Conservation (phyloP, 1,140 invertebrate species). For the Zaprionus camerounensis region DNA sequence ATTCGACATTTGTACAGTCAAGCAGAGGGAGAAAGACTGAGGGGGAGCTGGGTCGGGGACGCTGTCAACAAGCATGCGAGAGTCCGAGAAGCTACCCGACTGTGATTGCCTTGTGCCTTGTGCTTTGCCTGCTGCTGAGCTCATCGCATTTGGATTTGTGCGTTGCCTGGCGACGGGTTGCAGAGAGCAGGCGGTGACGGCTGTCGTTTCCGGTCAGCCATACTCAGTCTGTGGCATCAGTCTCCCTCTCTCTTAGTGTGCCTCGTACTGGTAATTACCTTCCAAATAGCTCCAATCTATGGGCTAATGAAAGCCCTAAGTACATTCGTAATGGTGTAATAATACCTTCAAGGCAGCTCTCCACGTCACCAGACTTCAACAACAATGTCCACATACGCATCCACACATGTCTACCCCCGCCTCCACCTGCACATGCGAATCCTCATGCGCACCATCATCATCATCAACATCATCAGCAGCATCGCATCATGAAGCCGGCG, state of each 20-base stretch:
- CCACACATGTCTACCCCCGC: constrained; percentile 1
- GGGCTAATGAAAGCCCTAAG: constrained; percentile 78
- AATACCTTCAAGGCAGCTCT: constrained; percentile 69
- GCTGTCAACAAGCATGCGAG: constrained; percentile 61
- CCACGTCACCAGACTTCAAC: constrained; percentile 34
- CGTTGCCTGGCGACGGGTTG: constrained; percentile 25
- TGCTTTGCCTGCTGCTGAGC: constrained; percentile 43
- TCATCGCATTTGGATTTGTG: constrained; percentile 62
- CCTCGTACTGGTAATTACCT: constrained; percentile 62
- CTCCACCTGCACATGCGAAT: constrained; percentile 2
- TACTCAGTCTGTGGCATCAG: constrained; percentile 29
- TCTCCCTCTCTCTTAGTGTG: background rate
- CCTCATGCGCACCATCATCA: constrained; percentile 37
- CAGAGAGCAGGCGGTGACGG: background rate
- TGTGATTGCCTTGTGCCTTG: constrained; percentile 51
- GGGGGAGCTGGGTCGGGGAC: constrained; percentile 15
- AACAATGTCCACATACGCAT: constrained; percentile 34
- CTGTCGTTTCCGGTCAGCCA: constrained; percentile 63
- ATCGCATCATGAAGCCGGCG: background rate
- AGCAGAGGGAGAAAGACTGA: background rate
- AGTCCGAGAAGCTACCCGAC: background rate
- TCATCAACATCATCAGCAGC: constrained; percentile 19
- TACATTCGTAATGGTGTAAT: constrained; percentile 81
- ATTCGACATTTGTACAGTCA: constrained; percentile 27
- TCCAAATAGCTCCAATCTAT: constrained; percentile 79